Evolutionary conservation across 2,113 vertebrate species (phyloP).

Genomic region (Corythornis vintsioides): DNA sequence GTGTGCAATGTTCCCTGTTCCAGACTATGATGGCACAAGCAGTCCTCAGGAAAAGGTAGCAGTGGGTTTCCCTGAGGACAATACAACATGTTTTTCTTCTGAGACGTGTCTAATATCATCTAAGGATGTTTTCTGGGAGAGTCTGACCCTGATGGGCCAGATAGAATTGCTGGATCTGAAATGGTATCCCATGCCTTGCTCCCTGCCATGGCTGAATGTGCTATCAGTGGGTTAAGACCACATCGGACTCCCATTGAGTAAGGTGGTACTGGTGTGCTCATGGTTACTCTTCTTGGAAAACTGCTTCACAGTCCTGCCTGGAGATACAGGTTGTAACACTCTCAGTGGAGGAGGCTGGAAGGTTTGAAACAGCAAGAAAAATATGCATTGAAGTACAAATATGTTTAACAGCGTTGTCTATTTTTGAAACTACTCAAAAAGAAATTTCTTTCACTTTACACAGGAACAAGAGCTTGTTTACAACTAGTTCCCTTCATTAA

Average conservation of each 20-base stretch:
- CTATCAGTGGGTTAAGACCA: neutral
- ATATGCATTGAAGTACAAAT: neutral
- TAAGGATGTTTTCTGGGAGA: neutral
- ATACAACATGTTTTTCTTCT: neutral
- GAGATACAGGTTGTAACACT: neutral
- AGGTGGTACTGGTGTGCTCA: neutral
- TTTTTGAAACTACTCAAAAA: neutral
- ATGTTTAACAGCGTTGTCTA: neutral
- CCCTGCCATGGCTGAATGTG: neutral
- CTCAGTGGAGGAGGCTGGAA: neutral
- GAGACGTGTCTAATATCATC: neutral
- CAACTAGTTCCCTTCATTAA: neutral
- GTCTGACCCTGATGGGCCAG: neutral
- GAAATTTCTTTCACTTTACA: neutral
- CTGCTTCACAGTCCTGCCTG: neutral
- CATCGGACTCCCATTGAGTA: neutral
- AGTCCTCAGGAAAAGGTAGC: neutral
- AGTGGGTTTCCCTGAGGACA: neutral
- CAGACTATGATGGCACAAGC: neutral
- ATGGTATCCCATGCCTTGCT: neutral
- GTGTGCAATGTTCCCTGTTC: neutral
- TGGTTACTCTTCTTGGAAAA: neutral
- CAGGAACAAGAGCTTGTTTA: neutral
- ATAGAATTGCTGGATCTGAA: neutral
- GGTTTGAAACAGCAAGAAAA: slow-evolving; percentile 7